Evolutionary conservation across 2,888 invertebrate genomes (phyloP).

Genomic region (Alloscopus bannaensis): DNA sequence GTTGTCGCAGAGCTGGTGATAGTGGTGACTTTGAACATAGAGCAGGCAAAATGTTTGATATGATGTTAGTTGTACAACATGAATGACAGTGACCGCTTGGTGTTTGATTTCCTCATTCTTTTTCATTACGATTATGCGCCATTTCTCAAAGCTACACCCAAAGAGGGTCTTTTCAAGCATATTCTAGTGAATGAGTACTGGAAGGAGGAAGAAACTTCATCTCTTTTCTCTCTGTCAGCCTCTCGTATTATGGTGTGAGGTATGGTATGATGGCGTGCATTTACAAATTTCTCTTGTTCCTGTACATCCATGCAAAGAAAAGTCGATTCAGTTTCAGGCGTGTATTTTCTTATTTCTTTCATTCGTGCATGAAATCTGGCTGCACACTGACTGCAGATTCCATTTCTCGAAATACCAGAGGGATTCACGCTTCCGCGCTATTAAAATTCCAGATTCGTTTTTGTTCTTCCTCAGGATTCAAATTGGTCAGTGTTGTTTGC

Average conservation of each 20-base stretch:
- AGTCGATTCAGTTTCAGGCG: constrained; percentile 49
- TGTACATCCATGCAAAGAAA: constrained; percentile 41
- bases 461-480: constrained; percentile 48
- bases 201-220: constrained; percentile 23
- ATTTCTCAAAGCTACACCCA: background rate
- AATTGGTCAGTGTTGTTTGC: constrained; percentile 54
- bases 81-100: constrained; percentile 58
- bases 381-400: constrained; percentile 35
- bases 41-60: constrained; percentile 43
- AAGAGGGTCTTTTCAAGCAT: constrained; percentile 41
- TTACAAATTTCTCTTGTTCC: constrained; percentile 21
- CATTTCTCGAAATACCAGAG: constrained; percentile 61
- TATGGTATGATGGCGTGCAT: background rate
- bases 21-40: constrained; percentile 13
- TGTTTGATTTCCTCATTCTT: constrained; percentile 62
- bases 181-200: constrained; percentile 40
- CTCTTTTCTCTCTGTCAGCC: constrained; percentile 14
- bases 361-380: constrained; percentile 64
- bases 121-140: constrained; percentile 45
- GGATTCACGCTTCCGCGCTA: constrained; percentile 60
- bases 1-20: constrained; percentile 17
- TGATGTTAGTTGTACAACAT: constrained; percentile 49
- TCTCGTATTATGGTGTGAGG: too few species aligned
- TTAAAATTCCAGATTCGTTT: constrained; percentile 64
- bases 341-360: constrained; percentile 60